A percentile compares a stretch with the other conserved stretches of the same genome.
Evolutionary conservation across 2,797 vertebrate genomes (phyloP).

Genomic region (Cryptoprocta ferox): DNA sequence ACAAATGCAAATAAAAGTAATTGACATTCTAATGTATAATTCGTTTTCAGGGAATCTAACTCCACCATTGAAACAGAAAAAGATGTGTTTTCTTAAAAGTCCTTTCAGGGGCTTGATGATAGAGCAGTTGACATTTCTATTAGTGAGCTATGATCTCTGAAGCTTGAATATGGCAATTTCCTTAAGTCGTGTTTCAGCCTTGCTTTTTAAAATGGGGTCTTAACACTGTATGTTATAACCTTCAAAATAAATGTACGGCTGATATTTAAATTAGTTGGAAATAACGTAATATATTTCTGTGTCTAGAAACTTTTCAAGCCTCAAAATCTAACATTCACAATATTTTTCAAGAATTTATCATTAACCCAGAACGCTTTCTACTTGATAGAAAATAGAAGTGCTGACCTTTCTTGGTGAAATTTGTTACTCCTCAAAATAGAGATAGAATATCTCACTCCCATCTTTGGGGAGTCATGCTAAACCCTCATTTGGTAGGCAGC

Average conservation of each 20-base stretch:
- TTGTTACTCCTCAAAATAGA: background rate
- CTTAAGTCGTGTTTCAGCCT: background rate
- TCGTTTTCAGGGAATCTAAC: background rate
- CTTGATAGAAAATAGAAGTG: background rate
- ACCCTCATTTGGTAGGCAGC: background rate
- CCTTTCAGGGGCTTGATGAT: background rate
- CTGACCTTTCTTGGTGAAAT: background rate
- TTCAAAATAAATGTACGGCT: background rate
- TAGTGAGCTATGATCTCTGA: background rate
- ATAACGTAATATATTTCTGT: background rate
- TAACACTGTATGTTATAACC: background rate
- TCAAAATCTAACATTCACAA: background rate
- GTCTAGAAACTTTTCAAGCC: background rate
- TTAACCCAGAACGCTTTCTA: background rate
- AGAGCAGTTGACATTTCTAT: background rate
- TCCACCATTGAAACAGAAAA: slow-evolving; percentile 56
- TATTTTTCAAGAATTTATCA: background rate
- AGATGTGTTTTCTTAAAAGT: slow-evolving; percentile 11
- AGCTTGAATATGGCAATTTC: background rate
- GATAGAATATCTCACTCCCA: background rate
- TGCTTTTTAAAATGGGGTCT: background rate
- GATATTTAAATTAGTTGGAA: background rate
- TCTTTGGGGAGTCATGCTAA: background rate
- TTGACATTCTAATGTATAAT: slow-evolving; percentile 26
- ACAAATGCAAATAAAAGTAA: slow-evolving; percentile 67